phyloP scores from a whole-genome alignment of 2,797 vertebrate genomes.

The Tenualosa ilisha region DNA sequence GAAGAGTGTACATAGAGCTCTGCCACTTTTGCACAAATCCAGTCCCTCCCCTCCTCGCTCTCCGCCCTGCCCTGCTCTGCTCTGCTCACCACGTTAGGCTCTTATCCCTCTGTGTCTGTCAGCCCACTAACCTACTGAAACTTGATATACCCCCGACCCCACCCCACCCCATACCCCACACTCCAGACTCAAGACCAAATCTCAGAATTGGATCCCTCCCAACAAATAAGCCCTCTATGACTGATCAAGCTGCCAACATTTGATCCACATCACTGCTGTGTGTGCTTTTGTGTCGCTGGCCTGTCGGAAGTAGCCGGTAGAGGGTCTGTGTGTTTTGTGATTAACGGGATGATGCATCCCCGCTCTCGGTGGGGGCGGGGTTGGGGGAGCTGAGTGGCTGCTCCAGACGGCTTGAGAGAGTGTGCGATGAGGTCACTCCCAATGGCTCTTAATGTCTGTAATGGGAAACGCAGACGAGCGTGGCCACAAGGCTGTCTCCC shows the following conservation, averaged over 20 bases:
- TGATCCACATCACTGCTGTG: neutral
- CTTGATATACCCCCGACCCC: constrained; percentile 20
- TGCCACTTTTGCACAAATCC: constrained; percentile 57
- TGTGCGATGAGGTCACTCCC: constrained; percentile 6
- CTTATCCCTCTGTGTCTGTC: constrained; percentile 63
- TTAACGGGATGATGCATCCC: neutral
- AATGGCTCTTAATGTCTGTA: neutral
- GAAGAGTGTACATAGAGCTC: constrained; percentile 34
- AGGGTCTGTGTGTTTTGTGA: neutral
- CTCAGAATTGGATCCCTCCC: constrained; percentile 9
- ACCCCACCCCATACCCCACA: neutral
- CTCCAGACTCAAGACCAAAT: neutral
- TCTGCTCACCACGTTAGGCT: constrained; percentile 45
- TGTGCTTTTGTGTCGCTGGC: neutral
- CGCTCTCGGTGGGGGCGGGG: neutral
- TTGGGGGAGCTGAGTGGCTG: too few relatives aligned
- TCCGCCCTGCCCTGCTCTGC: neutral
- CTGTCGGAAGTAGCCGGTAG: neutral
- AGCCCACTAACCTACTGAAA: constrained; percentile 54
- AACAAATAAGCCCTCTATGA: constrained; percentile 3
- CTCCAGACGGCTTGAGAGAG: neutral
- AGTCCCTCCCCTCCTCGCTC: neutral
- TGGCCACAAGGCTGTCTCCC: constrained; percentile 10
- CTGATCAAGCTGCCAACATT: constrained; percentile 3
- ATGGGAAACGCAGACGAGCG: neutral